phyloP scores from a whole-genome alignment of 2,113 vertebrate species.

The Anhinga anhinga region DNA sequence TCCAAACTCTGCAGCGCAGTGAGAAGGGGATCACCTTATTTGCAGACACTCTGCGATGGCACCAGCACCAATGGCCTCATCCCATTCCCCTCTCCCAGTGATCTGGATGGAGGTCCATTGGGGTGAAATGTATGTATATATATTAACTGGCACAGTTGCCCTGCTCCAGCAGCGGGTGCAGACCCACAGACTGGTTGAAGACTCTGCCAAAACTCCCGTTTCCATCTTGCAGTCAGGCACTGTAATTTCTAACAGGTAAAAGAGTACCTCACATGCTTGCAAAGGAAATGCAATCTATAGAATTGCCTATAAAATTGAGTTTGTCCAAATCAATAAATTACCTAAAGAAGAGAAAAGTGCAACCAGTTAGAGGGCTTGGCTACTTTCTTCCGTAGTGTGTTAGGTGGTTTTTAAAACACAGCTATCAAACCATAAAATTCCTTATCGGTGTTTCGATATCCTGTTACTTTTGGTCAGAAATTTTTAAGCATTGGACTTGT shows the following conservation, averaged over 20 bases:
- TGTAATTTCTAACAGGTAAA: neutral
- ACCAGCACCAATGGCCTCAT: neutral
- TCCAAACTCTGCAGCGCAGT: neutral
- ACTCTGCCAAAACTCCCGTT: neutral
- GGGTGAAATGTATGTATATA: neutral
- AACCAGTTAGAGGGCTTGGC: neutral
- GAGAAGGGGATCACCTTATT: neutral
- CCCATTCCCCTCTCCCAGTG: neutral
- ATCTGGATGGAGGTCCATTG: neutral
- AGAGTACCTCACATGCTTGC: neutral
- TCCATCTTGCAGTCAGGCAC: neutral
- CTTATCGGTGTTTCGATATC: neutral
- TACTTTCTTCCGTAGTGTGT: neutral
- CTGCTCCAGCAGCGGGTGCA: neutral
- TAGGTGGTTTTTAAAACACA: neutral
- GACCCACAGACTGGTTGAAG: neutral
- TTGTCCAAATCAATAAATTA: neutral
- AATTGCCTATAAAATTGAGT: neutral
- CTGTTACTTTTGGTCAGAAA: neutral
- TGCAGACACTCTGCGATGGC: neutral
- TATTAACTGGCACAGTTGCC: accelerated
- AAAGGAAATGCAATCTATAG: neutral
- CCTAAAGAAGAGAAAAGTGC: neutral
- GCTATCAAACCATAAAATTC: neutral
- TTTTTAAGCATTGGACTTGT: neutral